phyloP scores from a whole-genome alignment of 1,140 invertebrate genomes.

The Bombus soroeensis region DNA sequence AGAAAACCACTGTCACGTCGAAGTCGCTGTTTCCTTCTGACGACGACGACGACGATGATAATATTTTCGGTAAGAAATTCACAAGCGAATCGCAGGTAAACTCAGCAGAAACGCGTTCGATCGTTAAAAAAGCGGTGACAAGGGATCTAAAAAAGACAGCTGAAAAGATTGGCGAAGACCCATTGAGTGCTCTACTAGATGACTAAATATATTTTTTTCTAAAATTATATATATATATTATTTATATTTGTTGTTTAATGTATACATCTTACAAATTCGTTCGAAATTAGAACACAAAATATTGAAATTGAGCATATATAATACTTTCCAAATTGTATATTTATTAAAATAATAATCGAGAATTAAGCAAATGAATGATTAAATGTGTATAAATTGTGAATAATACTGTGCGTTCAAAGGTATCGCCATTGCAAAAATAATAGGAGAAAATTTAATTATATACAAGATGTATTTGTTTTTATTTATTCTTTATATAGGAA shows the following conservation, averaged over 20 bases:
- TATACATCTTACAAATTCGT: constrained; percentile 3
- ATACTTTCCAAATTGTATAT: constrained; percentile 17
- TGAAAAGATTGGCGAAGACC: constrained; percentile 78
- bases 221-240: constrained; percentile 29
- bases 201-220: constrained; percentile 63
- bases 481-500: background rate
- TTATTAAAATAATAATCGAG: background rate
- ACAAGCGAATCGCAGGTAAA: constrained; percentile 26
- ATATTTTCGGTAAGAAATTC: constrained; percentile 70
- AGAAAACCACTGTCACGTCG: constrained; percentile 22
- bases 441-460: background rate
- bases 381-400: constrained; percentile 23
- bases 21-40: constrained; percentile 68
- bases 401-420: constrained; percentile 10
- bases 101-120: constrained; percentile 29
- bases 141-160: constrained; percentile 80
- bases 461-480: background rate
- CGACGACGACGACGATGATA: constrained; percentile 62
- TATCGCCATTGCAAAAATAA: constrained; percentile 14
- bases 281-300: background rate
- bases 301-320: background rate
- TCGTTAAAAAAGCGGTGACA: constrained; percentile 72
- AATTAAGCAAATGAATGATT: background rate
- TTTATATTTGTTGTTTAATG: constrained; percentile 15
- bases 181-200: constrained; percentile 76